Conservation (phyloP, 2,888 invertebrate genomes). For the Mesoligia furuncula region DNA sequence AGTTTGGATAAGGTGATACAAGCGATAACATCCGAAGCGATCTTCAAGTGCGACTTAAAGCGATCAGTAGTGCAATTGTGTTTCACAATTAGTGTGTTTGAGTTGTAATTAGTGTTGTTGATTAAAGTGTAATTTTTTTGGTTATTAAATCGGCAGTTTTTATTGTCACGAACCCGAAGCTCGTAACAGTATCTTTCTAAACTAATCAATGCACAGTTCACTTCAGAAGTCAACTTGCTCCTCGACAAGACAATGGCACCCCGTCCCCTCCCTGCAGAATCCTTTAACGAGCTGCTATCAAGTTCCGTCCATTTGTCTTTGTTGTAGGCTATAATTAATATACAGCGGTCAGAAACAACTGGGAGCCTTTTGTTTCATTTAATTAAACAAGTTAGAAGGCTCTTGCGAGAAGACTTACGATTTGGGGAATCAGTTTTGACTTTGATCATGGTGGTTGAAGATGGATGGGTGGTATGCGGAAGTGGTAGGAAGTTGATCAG, state of each 20-base stretch:
- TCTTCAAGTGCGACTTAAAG: too few species aligned
- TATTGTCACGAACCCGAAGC: too few species aligned
- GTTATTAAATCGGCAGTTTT: too few species aligned
- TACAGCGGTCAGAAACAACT: constrained; percentile 38
- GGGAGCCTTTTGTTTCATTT: constrained; percentile 14
- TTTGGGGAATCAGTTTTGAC: background rate
- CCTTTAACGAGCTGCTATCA: constrained; percentile 15
- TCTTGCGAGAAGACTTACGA: background rate
- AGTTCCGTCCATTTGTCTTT: constrained; percentile 22
- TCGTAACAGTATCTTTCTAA: background rate
- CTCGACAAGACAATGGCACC: background rate
- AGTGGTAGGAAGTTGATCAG: background rate
- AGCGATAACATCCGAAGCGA: too few species aligned
- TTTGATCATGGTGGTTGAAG: background rate
- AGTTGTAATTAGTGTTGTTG: too few species aligned
- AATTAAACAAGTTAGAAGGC: constrained; percentile 21
- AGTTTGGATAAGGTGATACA: too few species aligned
- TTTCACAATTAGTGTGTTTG: too few species aligned
- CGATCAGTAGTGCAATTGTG: too few species aligned
- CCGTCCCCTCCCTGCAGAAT: background rate
- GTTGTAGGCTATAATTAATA: constrained; percentile 29
- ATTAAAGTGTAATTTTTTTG: too few species aligned
- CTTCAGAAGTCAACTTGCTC: constrained; percentile 10
- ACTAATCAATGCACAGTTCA: background rate
- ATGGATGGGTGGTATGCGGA: background rate